phyloP scores from a whole-genome alignment of 2,113 vertebrate genomes.

The Orycteropus afer region DNA sequence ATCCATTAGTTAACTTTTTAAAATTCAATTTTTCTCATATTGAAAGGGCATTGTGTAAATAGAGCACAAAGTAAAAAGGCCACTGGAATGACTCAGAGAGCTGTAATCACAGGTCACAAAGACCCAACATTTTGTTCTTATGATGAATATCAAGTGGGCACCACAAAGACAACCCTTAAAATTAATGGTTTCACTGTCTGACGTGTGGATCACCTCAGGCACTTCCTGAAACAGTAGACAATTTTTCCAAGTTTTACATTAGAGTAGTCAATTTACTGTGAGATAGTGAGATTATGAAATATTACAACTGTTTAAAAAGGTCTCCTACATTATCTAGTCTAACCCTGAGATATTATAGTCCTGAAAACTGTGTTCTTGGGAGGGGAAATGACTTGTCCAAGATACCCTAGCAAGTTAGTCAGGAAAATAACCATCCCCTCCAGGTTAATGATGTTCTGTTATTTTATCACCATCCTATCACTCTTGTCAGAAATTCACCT shows the following conservation, averaged over 20 bases:
- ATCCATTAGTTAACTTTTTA: constrained; percentile 2
- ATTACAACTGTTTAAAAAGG: background rate
- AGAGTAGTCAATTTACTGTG: background rate
- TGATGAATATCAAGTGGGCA: background rate
- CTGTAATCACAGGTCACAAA: background rate
- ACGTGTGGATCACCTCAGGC: background rate
- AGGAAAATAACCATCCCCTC: background rate
- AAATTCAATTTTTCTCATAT: background rate
- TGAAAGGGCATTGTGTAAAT: background rate
- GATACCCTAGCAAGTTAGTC: background rate
- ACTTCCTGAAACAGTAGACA: background rate
- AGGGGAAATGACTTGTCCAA: background rate
- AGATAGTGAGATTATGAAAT: background rate
- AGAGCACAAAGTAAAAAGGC: background rate
- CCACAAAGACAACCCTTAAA: background rate
- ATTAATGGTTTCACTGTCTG: background rate
- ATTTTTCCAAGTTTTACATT: background rate
- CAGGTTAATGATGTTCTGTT: background rate
- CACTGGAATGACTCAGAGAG: background rate
- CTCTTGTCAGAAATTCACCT: background rate
- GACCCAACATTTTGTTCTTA: background rate
- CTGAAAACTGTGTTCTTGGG: background rate
- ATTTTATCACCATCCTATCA: background rate
- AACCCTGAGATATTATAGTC: background rate
- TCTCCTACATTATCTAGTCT: background rate